Percentiles rank a stretch among this genome's conserved stretches.
These are phyloP conservation scores for Lemur catta DNA, from an alignment of 2,797 vertebrate species.

Conservation along the genomic window DNA sequence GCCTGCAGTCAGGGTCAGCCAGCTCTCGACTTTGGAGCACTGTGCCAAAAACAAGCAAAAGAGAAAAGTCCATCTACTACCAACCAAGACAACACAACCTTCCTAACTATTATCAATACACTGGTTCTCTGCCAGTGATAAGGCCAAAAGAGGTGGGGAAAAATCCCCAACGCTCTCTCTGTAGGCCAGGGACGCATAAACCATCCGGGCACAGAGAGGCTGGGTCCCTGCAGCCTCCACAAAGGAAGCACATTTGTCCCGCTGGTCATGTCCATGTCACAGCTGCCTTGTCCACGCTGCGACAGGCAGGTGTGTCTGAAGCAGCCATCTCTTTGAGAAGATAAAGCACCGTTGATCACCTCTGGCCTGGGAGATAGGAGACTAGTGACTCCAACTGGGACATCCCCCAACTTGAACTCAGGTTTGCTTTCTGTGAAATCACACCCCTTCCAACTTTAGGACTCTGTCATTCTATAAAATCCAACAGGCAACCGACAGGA, in stretches of 20 bases:
- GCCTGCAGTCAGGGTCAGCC: neutral
- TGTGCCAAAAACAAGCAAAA: neutral
- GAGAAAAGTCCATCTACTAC: neutral
- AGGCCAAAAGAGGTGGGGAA: neutral
- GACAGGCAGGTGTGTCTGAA: neutral
- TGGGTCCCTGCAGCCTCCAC: neutral
- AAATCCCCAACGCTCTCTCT: neutral
- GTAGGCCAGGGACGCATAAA: neutral
- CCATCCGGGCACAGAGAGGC: neutral
- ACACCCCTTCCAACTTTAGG: neutral
- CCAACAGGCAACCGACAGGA: neutral
- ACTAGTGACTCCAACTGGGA: neutral
- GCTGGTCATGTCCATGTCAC: fast-evolving
- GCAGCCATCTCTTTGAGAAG: neutral
- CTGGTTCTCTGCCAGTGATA: neutral
- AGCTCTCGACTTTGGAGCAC: neutral
- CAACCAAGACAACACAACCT: neutral
- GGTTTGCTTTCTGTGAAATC: neutral
- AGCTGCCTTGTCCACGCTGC: neutral
- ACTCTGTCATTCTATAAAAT: slow-evolving; percentile 4
- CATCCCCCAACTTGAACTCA: neutral
- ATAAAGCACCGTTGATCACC: neutral
- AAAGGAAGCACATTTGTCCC: neutral
- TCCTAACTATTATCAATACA: neutral
- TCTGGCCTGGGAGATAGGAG: neutral